Evolutionary conservation across 2,888 invertebrate genomes (phyloP).

Genomic region (Cerastis leucographa): DNA sequence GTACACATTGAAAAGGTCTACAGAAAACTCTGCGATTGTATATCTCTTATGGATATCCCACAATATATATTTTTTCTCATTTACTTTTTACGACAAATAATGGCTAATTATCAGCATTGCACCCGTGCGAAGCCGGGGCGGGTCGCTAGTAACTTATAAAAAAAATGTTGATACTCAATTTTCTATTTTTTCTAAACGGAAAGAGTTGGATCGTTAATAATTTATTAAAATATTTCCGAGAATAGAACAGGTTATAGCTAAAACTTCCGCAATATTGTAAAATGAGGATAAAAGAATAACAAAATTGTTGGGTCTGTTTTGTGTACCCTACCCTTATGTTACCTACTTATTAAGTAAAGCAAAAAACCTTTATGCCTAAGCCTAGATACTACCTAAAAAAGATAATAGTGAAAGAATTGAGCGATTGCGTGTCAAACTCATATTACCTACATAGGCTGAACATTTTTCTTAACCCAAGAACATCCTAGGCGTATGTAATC

Average conservation of each 20-base stretch:
- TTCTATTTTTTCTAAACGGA: not conserved
- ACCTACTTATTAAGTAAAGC: not conserved
- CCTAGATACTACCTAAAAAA: slow-evolving; percentile 36
- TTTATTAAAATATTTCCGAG: slow-evolving; percentile 9
- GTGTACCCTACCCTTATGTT: not conserved
- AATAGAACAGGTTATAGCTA: not conserved
- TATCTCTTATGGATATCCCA: no score
- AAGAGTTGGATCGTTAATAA: not conserved
- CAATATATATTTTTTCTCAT: no score
- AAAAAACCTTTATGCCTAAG: slow-evolving; percentile 6
- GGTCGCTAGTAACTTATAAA: no score
- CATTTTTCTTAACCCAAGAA: slow-evolving; percentile 31
- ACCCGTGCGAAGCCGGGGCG: no score
- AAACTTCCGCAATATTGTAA: not conserved
- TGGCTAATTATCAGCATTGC: no score
- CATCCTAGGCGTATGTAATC: slow-evolving; percentile 19
- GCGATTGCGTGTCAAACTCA: slow-evolving; percentile 55
- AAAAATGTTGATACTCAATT: no score
- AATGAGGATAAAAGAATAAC: not conserved
- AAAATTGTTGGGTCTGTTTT: not conserved
- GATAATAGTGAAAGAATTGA: slow-evolving; percentile 44
- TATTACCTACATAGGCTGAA: slow-evolving; percentile 40
- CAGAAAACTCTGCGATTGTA: no score
- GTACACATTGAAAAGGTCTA: no score
- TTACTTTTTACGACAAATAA: no score